Conservation (phyloP, 2,888 invertebrate genomes). For the Ophioninae sp. region DNA sequence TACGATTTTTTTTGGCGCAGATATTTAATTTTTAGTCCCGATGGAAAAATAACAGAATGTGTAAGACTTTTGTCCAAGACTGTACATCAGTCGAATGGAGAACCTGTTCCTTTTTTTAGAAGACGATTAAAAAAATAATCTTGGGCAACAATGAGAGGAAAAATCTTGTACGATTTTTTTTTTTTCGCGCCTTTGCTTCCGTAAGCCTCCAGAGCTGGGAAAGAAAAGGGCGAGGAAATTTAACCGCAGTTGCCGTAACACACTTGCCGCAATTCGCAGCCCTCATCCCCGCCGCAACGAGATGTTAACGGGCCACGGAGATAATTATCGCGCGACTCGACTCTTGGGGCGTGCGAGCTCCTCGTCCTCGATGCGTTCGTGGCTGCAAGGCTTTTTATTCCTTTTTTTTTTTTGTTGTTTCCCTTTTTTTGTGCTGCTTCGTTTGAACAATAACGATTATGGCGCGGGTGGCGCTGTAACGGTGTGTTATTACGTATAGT, state of each 20-base stretch:
- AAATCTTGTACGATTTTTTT: not conserved
- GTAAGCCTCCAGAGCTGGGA: not conserved
- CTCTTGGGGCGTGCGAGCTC: no score
- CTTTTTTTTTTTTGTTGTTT: slow-evolving; percentile 13
- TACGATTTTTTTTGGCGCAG: no score
- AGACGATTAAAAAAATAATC: no score
- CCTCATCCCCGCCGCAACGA: slow-evolving; percentile 17
- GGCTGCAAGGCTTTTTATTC: not conserved
- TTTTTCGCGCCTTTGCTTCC: not conserved
- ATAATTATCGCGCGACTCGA: slow-evolving; percentile 42
- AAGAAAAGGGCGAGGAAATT: not conserved
- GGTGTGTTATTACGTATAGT: slow-evolving; percentile 57
- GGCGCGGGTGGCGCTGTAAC: slow-evolving; percentile 47
- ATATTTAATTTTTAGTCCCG: no score
- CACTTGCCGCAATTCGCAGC: slow-evolving; percentile 11
- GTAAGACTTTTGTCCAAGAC: no score
- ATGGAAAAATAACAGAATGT: no score
- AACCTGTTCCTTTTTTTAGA: no score
- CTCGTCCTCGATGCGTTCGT: not conserved
- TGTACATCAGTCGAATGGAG: no score
- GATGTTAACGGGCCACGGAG: slow-evolving; percentile 47
- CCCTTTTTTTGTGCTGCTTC: slow-evolving; percentile 15
- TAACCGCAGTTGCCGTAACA: slow-evolving; percentile 34
- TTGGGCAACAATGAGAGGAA: no score
- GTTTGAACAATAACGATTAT: slow-evolving; percentile 59